Percentiles rank a stretch among this genome's conserved stretches.
Evolutionary conservation across 2,797 vertebrate species (phyloP).

Genomic region (Crax fasciolata): DNA sequence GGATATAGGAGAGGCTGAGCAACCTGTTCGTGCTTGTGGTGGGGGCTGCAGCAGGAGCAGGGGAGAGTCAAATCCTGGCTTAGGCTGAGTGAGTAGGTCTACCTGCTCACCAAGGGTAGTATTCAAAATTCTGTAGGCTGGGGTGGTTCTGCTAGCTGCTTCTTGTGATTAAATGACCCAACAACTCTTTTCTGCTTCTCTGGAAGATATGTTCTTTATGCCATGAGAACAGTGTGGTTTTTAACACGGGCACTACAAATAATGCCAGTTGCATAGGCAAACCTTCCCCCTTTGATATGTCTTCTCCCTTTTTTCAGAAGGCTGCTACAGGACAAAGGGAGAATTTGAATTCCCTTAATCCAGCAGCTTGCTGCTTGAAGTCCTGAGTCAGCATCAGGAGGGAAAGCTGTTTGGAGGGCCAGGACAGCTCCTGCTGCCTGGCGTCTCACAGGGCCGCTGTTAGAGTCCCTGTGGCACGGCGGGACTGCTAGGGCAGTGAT

Average conservation of each 20-base stretch:
- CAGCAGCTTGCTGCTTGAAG: neutral
- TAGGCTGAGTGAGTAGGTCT: neutral
- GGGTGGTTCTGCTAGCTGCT: neutral
- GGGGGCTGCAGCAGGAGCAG: neutral
- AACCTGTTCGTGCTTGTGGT: neutral
- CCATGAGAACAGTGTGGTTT: neutral
- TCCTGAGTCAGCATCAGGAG: constrained; percentile 18
- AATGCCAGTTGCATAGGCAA: neutral
- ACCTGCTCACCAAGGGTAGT: neutral
- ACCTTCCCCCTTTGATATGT: neutral
- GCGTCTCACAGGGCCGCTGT: neutral
- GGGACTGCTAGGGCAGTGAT: too few species aligned
- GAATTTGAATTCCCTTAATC: neutral
- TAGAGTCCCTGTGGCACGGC: too few species aligned
- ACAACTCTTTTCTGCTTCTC: neutral
- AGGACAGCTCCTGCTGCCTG: neutral
- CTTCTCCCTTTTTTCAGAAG: neutral
- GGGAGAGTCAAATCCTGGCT: neutral
- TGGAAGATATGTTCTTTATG: neutral
- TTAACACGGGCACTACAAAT: neutral
- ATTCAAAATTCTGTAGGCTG: neutral
- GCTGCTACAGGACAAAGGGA: neutral
- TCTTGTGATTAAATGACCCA: neutral
- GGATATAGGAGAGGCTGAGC: neutral
- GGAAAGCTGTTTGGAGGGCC: constrained; percentile 15